These are phyloP conservation scores for Gallinago media DNA, from an alignment of 2,113 vertebrate species.

Conservation along the genomic window DNA sequence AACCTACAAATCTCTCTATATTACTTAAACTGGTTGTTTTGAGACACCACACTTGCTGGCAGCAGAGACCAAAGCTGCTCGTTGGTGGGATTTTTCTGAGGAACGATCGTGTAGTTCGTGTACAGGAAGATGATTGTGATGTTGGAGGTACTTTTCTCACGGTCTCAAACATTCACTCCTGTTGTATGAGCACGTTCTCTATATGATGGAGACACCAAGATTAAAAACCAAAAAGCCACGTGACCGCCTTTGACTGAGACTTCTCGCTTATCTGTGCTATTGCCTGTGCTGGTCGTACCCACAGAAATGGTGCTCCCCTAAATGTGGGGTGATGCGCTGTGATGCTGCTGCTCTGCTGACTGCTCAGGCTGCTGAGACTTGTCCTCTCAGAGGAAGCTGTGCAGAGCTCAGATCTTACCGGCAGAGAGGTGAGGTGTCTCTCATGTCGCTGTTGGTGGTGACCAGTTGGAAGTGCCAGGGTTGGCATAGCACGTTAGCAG, in stretches of 20 bases:
- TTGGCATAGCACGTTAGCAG: background rate
- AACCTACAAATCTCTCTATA: background rate
- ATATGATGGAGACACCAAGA: background rate
- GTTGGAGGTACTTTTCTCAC: background rate
- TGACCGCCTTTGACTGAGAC: background rate
- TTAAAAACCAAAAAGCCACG: fast-evolving
- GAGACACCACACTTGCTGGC: fast-evolving
- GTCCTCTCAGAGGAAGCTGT: background rate
- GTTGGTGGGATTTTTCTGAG: background rate
- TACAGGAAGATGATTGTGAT: background rate
- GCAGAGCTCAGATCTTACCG: background rate
- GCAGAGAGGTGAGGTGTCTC: background rate
- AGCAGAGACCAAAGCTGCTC: background rate
- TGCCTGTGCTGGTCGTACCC: background rate
- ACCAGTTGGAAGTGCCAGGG: background rate
- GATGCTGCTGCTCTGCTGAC: fast-evolving
- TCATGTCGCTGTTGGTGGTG: background rate
- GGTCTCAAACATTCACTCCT: background rate
- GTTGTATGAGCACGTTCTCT: fast-evolving
- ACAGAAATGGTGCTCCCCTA: fast-evolving
- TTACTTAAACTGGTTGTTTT: background rate
- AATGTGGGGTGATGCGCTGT: fast-evolving
- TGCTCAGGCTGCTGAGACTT: background rate
- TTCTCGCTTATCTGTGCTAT: fast-evolving
- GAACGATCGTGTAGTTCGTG: fast-evolving